Evolutionary conservation across 2,797 vertebrate genomes (phyloP).

Genomic region (Epinephelus malabaricus): DNA sequence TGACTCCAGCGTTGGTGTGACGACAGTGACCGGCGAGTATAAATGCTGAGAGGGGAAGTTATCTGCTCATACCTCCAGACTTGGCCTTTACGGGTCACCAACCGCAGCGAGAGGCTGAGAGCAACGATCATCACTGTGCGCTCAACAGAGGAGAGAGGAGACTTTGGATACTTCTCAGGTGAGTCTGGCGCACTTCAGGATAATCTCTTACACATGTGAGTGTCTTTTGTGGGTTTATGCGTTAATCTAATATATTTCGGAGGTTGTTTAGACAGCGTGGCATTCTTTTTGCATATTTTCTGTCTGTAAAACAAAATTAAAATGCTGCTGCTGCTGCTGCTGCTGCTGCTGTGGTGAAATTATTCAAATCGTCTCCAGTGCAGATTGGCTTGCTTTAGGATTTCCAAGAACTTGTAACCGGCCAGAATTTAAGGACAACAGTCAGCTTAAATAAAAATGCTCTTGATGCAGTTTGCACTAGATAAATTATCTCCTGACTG

Average conservation of each 20-base stretch:
- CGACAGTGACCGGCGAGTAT: conserved; percentile 81
- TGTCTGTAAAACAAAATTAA: neutral
- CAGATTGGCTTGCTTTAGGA: neutral
- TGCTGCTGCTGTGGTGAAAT: neutral
- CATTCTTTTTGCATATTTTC: neutral
- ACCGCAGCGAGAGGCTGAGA: conserved; percentile 57
- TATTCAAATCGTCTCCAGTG: neutral
- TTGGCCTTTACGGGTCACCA: conserved; percentile 77
- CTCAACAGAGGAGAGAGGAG: conserved; percentile 33
- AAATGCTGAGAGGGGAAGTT: conserved; percentile 76
- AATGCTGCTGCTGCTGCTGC: neutral
- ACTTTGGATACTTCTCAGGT: conserved; percentile 56
- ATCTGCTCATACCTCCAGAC: conserved; percentile 77
- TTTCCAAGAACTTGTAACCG: neutral
- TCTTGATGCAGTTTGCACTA: neutral
- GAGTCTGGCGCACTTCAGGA: conserved; percentile 41
- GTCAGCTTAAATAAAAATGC: neutral
- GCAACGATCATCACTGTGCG: conserved; percentile 28
- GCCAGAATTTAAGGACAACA: neutral
- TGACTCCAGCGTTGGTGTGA: conserved; percentile 78
- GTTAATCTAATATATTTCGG: neutral
- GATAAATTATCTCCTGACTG: neutral
- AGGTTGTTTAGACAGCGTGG: neutral
- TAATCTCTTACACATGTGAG: no score
- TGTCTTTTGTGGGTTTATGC: neutral